Evolutionary conservation across 1,140 invertebrate genomes (phyloP), one percentile per base, ranked within the genome.

Genomic region (Rhyacophila brunnea): DNA sequence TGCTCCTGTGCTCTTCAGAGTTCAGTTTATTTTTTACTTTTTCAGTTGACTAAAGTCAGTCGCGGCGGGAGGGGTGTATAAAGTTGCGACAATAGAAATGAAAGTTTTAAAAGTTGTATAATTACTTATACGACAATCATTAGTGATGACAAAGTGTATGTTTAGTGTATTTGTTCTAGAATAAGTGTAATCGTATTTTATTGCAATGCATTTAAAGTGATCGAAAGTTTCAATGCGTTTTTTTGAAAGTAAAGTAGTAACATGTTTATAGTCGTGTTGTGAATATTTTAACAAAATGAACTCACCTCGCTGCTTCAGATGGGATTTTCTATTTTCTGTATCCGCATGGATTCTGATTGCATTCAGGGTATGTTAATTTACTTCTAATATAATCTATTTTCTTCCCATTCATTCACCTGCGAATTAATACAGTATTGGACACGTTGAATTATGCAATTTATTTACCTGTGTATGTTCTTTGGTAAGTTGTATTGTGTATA

Each of bases 241-340:
- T 40, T 54, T 56, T 23, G 47, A 56, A 56, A 43, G 46, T 56
- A 11, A 38, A 32, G 14, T 38, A 49, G 55, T 57, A 36, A 57
- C 55, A 57, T 57, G 55, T 42, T 46, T 43, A 35, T 23, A 34
- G 42, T 57, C 55, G 55, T 57, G 55, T 57, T 49, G 55, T 57
- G 55, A 57, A 50, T 57, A 43, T 50, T 43, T 48, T 38, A 49
- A 57, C 55, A 50, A 57, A 44, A 57, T 57, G 55, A n/a, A 57
- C 49, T 28, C 55, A 40, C 55, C 46, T 57, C 55, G 23, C 20
- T 46, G 40, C 36, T 40, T 15, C 36, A 19, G 45, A 18, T 56
- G 53, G 44, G 53, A 56, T 56, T 56, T 56, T 36, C 35, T 47
- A 18, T 28, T 47, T 47, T 56, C 43, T 17, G 36, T 56, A 13